Evolutionary conservation across 2,113 vertebrate genomes (phyloP), one percentile per base, ranked within the genome.

Genomic region (Pampusana beccarii): DNA sequence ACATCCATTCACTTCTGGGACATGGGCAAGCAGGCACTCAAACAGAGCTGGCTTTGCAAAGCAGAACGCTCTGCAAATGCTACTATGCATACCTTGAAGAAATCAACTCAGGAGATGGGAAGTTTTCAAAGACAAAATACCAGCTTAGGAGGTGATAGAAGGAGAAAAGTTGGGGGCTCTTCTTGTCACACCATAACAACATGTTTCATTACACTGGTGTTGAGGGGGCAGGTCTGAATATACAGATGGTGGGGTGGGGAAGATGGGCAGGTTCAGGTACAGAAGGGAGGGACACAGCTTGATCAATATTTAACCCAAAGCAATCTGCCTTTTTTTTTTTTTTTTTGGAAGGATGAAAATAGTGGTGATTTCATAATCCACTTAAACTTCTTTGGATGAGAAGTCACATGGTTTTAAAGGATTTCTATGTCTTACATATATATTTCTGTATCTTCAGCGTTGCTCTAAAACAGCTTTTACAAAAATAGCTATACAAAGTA

Each of bases 101-200:
- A 82, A 56, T 6, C 29, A 36, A 4, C 26, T 33, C 6, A 6
- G 2, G 18, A 56, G 65, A 33, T 4, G 29, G 40, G 42, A 69
- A 77, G 34, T 65, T 65, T 56, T 82, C 48, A 26, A 34, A 73
- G 54, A 33, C 18, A 34, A 93, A 93, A 60, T 13, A 21, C 4
- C 28, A 36, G 7, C 2, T 79, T 7, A 60, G 34, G 53, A 90
- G 25, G 53, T 25, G 48, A 28, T 5, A 42, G 18, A 46, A 46
- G 10, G 57, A 62, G 4, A 9, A 57, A 65, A 51, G 11, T 36
- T 62, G 13, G 3, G 13, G 11, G 33, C 23, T 88, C 1, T 51
- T 50, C 36, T 54, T 1, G 0, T 46, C 38, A 23, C n/a, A 29
- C 17, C 8, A 0, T 14, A 24, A 42, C 6, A 34, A 44, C 9